Evolutionary conservation across 2,888 invertebrate species (phyloP), one percentile per base, ranked within the genome.

Genomic region (Heliconius ismenius): DNA sequence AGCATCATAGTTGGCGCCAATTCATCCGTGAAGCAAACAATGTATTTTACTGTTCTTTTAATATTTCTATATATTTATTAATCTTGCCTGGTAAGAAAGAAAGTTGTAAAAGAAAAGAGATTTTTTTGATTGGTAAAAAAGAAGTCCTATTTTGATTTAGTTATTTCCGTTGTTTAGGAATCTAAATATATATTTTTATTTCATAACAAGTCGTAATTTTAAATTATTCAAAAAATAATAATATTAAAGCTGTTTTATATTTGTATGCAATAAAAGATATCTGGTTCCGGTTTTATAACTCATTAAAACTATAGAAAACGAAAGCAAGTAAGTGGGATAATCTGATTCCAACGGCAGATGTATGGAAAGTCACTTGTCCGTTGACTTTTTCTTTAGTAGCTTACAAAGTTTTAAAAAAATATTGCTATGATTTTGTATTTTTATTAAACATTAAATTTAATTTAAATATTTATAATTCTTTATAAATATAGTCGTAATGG

Each of bases 1-100:
- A 79, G 84, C 83, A 84, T 82, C 84, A 85, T 84, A 83, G 84
- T 85, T 78, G 79, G 79, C 76, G 79, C 69, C 84, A 83, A 84
- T 83, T 65, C 74, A 74, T 76, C 70, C 68, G 73, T 73, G 74
- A 54, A 70, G 58, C 58, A 43, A 43, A 43, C 24, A 67, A 24
- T 24, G 39, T 43, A 67, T 39, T 36, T 39, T 15, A 39, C 21
- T 67, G 7, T 67, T 67, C 43, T 67, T 26, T 64, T 32, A 49
- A 18, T 64, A 32, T 64, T 21, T 67, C 13, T 39, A 39, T 21
- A 65, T n/a, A 10, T 65, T 36, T 58, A 10, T 11, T 58, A 58
- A 58, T n/a, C n/a, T 58, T n/a, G n/a, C 10, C 7, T 58, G 9
- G 3, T n/a, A 58, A n/a, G 10, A n/a, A 4, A n/a, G 49, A 49